Conservation (phyloP, 53 echinoderm and acorn worm species). For the Luidia sarsii region DNA sequence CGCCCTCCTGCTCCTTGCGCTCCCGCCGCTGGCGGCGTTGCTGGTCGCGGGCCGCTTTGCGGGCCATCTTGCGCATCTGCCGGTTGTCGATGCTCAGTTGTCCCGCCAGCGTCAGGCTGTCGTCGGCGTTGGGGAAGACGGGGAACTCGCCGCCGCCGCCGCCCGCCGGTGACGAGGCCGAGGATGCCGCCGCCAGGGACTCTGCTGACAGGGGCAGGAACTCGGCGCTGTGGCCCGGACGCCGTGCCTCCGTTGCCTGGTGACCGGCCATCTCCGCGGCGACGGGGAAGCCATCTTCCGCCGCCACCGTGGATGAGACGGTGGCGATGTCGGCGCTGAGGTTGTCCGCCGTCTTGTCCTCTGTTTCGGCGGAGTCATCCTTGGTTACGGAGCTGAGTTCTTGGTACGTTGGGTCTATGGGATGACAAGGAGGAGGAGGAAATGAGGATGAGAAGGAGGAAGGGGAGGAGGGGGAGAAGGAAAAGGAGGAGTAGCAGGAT, state of each 20-base stretch:
- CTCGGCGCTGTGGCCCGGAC: neutral
- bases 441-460: too few relatives aligned
- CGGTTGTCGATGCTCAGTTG: conserved; percentile 54
- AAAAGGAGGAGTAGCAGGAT: too few relatives aligned
- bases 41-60: conserved; percentile 37
- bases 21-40: conserved; percentile 20
- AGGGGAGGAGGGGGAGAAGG: too few relatives aligned
- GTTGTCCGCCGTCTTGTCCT: too few relatives aligned
- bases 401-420: conserved; percentile 15
- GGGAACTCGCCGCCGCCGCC: conserved; percentile 58
- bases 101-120: conserved; percentile 64
- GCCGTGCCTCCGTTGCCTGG: neutral
- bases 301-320: neutral
- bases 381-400: neutral
- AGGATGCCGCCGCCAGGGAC: conserved; percentile 14
- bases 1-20: neutral
- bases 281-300: neutral
- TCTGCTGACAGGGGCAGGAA: neutral
- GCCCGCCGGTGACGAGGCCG: neutral
- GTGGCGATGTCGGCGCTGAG: neutral
- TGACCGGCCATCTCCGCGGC: neutral
- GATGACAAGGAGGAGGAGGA: too few relatives aligned
- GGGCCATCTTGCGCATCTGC: conserved; percentile 57
- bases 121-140: conserved; percentile 79
- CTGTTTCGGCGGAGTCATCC: neutral